These are phyloP conservation scores for Agrochola macilenta DNA, from an alignment of 2,888 invertebrate genomes.

Conservation along the genomic window DNA sequence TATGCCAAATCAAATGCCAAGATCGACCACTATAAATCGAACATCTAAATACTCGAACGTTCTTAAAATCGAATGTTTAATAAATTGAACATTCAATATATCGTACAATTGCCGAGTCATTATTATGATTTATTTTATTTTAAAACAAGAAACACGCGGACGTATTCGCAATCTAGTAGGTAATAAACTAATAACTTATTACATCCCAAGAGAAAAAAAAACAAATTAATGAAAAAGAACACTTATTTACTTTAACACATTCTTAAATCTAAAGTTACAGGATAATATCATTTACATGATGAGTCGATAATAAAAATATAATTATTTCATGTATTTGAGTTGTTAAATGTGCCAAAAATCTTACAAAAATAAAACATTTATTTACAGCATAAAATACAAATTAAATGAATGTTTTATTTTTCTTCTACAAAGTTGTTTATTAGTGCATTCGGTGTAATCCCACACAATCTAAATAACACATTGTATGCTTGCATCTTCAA, in stretches of 20 bases:
- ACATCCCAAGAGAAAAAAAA: neutral
- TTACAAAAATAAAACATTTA: slow-evolving; percentile 27
- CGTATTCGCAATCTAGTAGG: neutral
- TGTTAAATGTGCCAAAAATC: slow-evolving; percentile 1
- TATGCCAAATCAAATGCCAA: too few species aligned
- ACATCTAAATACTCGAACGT: too few species aligned
- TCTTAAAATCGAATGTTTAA: too few species aligned
- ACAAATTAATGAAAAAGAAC: slow-evolving; percentile 1
- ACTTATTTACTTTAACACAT: slow-evolving; percentile 38
- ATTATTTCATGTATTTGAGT: neutral
- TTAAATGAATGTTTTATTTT: slow-evolving; percentile 6
- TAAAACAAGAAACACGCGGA: neutral
- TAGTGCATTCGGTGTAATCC: slow-evolving; percentile 25
- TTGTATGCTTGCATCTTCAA: slow-evolving; percentile 1
- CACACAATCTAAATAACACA: slow-evolving; percentile 2
- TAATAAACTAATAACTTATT: neutral
- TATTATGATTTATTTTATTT: neutral
- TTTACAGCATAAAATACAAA: neutral
- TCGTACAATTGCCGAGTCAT: too few species aligned
- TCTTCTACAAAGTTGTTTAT: neutral
- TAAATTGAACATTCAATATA: too few species aligned
- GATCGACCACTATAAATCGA: too few species aligned
- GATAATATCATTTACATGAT: slow-evolving; percentile 5
- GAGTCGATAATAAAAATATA: slow-evolving; percentile 26
- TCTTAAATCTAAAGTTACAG: slow-evolving; percentile 41